phyloP scores from a whole-genome alignment of 2,113 vertebrate species.

The Serilophus lunatus region DNA sequence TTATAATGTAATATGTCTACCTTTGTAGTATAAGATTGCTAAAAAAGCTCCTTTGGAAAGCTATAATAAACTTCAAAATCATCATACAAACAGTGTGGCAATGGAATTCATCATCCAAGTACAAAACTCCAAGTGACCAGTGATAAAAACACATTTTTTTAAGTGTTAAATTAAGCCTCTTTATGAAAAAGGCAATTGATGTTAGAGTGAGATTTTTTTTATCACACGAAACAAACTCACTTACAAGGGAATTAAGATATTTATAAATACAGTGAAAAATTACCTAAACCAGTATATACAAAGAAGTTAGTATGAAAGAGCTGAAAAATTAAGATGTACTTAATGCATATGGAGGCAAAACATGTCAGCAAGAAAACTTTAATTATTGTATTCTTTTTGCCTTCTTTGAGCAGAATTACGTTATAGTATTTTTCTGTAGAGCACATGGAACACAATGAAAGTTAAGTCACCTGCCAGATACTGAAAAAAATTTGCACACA shows the following conservation, averaged over 20 bases:
- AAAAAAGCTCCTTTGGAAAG: background rate
- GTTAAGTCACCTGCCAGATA: constrained; percentile 10
- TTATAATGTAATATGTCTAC: background rate
- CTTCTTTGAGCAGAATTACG: constrained; percentile 10
- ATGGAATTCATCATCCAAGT: background rate
- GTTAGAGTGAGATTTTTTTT: background rate
- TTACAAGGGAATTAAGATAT: background rate
- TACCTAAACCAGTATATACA: background rate
- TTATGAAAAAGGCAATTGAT: background rate
- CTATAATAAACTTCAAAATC: background rate
- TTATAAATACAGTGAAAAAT: background rate
- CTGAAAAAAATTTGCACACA: background rate
- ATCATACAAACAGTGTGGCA: background rate
- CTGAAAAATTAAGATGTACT: background rate
- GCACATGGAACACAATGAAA: constrained; percentile 12
- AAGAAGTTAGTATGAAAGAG: background rate
- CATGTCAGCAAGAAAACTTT: background rate
- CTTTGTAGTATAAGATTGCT: background rate
- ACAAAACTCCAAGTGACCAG: background rate
- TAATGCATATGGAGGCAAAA: background rate
- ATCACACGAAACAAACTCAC: background rate
- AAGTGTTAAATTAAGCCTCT: background rate
- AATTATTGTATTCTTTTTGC: background rate
- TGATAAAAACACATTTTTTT: background rate
- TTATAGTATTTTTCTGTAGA: background rate